phyloP scores from a whole-genome alignment of 1,140 invertebrate species.

The Pseudobourletiella spinata region DNA sequence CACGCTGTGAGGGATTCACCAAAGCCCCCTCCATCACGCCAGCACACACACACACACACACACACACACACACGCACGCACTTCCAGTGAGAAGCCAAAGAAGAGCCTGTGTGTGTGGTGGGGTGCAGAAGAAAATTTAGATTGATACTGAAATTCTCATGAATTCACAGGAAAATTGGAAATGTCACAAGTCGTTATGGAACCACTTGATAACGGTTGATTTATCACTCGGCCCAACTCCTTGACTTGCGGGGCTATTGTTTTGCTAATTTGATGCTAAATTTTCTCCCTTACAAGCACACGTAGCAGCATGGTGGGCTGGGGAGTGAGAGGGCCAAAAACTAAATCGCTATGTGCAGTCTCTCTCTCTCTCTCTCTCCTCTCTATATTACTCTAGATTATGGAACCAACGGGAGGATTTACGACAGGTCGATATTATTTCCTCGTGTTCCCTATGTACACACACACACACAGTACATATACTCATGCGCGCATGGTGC shows the following conservation, averaged over 20 bases:
- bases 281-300: conserved; percentile 10
- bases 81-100: background rate
- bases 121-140: conserved; percentile 20
- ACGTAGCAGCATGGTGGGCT: too few species aligned
- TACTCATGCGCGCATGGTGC: too few species aligned
- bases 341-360: too few species aligned
- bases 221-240: conserved; percentile 25
- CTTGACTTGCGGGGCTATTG: conserved; percentile 8
- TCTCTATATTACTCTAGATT: too few species aligned
- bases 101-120: conserved; percentile 2
- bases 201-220: conserved; percentile 30
- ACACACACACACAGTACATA: too few species aligned
- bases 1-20: too few species aligned
- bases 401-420: background rate
- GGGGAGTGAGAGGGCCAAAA: too few species aligned
- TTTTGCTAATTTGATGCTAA: conserved; percentile 21
- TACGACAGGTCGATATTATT: conserved; percentile 10
- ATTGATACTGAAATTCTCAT: conserved; percentile 32
- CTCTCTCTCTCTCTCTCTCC: too few species aligned
- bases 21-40: too few species aligned
- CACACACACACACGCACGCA: too few species aligned
- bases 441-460: background rate
- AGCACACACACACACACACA: too few species aligned
- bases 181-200: conserved; percentile 33
- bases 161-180: conserved; percentile 34